Conservation (phyloP, 2,888 invertebrate species). For the Hymenopus coronatus region DNA sequence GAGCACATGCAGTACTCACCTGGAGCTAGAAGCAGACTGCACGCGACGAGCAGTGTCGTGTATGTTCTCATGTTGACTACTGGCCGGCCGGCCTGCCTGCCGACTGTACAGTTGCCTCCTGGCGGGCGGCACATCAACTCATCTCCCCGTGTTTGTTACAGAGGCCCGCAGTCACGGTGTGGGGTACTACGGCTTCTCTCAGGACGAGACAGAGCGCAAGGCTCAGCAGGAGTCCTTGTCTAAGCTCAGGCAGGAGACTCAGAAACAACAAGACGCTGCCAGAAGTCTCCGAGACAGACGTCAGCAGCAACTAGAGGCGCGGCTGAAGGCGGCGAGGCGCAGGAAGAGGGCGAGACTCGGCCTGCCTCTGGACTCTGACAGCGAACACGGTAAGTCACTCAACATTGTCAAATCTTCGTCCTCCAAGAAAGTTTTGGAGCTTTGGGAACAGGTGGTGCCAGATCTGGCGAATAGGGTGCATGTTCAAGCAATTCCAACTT, state of each 20-base stretch:
- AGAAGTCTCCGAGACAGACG: slow-evolving; percentile 56
- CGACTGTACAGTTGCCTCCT: too few relatives aligned
- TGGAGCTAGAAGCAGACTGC: not conserved
- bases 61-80: too few relatives aligned
- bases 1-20: not conserved
- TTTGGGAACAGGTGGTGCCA: too few relatives aligned
- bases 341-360: slow-evolving; percentile 71
- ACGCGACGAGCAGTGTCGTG: not conserved
- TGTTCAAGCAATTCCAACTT: too few relatives aligned
- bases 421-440: too few relatives aligned
- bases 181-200: slow-evolving; percentile 87
- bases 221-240: slow-evolving; percentile 78
- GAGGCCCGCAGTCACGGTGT: slow-evolving; percentile 92
- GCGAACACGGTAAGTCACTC: slow-evolving; percentile 1
- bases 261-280: slow-evolving; percentile 63
- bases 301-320: slow-evolving; percentile 59
- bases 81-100: too few relatives aligned
- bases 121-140: too few relatives aligned
- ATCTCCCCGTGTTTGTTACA: slow-evolving; percentile 42
- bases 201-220: slow-evolving; percentile 73
- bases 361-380: slow-evolving; percentile 57
- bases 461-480: too few relatives aligned
- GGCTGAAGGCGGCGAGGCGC: slow-evolving; percentile 70
- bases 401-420: too few relatives aligned
- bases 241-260: slow-evolving; percentile 67